Evolutionary conservation across 2,113 vertebrate genomes (phyloP), one percentile per base, ranked within the genome.

Genomic region (Carassius gibelio): DNA sequence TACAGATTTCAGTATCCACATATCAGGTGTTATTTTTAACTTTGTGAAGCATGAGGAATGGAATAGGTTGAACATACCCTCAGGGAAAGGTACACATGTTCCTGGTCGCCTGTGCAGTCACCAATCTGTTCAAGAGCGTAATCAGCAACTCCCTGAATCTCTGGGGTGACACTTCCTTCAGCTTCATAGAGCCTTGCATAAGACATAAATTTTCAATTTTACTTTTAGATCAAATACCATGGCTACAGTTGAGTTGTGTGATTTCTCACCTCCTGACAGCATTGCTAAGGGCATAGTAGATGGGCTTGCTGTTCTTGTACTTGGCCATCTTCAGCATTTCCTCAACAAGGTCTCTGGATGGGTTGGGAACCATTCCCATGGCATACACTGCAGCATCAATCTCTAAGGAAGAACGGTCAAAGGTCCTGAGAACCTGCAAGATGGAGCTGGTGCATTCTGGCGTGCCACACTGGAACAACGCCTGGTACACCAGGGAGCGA

Each of bases 381-480:
- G 96, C 93, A 26, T 97, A 98, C 11, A 97, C 95, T 1, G 94
- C 84, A 0, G 93, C 89, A 59, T 98, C 98, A 69, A 94, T 91
- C 86, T 97, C 86, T 0, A 95, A 11, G 0, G 95, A 92, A 26
- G 94, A 90, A 36, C 86, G 85, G 0, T 93, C 91, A 30, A 94
- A 93, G 8, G 84, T 94, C 84, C 95, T 95, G 86, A 98, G 91
- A 88, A 96, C 94, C 83, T 94, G 94, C 91, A 98, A 94, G 90
- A 98, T 93, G 75, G 92, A 94, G 62, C 94, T 93, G 76, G 94
- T 97, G 91, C 96, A 99, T 87, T 97, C 96, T 17, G 95, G 94
- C 50, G 96, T 98, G 74, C 98, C 98, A 0, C 97, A 99, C 91
- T 99, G 98, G 75, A 91, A 89, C 91, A 99, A 91, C 52, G 96